Evolutionary conservation across 2,888 invertebrate genomes (phyloP).

Genomic region (Oxycera nigricornis): DNA sequence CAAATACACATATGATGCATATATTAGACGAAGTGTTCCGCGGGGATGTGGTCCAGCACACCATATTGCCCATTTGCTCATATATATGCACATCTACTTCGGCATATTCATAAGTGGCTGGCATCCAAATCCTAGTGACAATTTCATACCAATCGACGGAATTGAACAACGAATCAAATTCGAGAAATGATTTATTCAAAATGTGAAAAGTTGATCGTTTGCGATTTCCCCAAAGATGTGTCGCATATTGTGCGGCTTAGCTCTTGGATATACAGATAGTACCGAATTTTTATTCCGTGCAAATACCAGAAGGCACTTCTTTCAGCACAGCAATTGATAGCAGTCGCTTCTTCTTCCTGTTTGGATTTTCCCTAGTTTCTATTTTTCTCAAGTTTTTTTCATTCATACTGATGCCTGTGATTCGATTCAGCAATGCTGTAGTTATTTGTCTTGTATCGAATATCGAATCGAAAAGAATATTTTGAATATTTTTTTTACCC

Average conservation of each 20-base stretch:
- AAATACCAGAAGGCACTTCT: neutral
- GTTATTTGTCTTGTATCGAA: neutral
- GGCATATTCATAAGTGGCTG: neutral
- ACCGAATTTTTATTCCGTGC: neutral
- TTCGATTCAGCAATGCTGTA: neutral
- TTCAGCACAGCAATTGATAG: neutral
- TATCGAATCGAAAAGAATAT: neutral
- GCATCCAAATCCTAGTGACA: constrained; percentile 42
- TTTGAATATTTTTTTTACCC: neutral
- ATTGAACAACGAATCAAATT: constrained; percentile 47
- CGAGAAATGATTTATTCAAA: constrained; percentile 46
- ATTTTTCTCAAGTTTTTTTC: neutral
- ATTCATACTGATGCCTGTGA: neutral
- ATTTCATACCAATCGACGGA: constrained; percentile 45
- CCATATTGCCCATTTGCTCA: constrained; percentile 24
- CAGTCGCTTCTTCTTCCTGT: neutral
- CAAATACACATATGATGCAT: constrained; percentile 28
- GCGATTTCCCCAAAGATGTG: constrained; percentile 41
- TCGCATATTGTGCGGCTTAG: constrained; percentile 15
- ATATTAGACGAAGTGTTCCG: constrained; percentile 37
- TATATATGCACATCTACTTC: neutral
- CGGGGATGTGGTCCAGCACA: constrained; percentile 26
- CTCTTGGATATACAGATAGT: neutral
- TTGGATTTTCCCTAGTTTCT: neutral
- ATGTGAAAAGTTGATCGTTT: constrained; percentile 46